A percentile compares a stretch with the other conserved stretches of the same genome.
Evolutionary conservation across 2,113 vertebrate species (phyloP).

Genomic region (Promerops cafer): DNA sequence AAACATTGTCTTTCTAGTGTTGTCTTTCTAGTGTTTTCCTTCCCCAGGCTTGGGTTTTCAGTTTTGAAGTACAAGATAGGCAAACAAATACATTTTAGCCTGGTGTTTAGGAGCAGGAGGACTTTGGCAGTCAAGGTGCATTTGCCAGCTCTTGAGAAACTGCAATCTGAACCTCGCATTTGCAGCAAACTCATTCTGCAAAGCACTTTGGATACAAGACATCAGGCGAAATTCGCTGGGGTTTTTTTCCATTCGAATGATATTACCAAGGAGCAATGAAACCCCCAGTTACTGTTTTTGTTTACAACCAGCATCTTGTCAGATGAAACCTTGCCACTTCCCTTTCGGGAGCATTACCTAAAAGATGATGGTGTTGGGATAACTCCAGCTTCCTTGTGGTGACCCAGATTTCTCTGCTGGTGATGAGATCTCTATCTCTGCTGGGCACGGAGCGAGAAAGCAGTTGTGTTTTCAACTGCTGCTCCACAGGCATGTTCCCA

Average conservation of each 20-base stretch:
- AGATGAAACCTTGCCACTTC: neutral
- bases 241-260: neutral
- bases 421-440: neutral
- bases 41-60: neutral
- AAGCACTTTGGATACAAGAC: neutral
- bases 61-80: neutral
- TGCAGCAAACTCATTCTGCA: neutral
- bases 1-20: neutral
- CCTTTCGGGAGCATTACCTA: neutral
- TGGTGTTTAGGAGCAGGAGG: neutral
- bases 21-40: neutral
- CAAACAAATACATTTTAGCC: neutral
- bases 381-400: neutral
- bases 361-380: neutral
- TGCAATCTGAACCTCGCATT: neutral
- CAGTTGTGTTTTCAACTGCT: neutral
- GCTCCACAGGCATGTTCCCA: neutral
- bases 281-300: neutral
- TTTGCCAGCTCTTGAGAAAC: neutral
- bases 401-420: constrained; percentile 29
- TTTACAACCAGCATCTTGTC: neutral
- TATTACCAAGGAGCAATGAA: neutral
- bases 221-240: fast-evolving
- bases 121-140: neutral
- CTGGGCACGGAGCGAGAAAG: fast-evolving